Base-by-base conservation (phyloP, 2,113 vertebrate species). In the Hippocampus mohnikei region DNA sequence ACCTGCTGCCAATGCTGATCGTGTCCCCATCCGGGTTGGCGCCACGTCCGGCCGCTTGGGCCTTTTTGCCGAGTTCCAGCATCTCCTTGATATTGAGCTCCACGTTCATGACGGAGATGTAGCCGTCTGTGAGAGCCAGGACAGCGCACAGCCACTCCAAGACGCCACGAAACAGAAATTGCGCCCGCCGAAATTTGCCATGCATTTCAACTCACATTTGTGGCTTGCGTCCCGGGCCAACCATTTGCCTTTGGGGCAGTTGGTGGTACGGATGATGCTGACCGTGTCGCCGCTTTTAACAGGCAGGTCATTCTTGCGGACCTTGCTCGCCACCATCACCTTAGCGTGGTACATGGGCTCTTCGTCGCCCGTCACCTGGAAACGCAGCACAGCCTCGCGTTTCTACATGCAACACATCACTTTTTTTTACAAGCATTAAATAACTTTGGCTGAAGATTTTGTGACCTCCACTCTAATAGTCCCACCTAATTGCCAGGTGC, bases 181-280 rank as follows among this genome's bases (percentile, higher is more conserved):
- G 20, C 3, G 1, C 9, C 10, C 18, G 29, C 18, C 0, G 21
- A n/a, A 5, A 40, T 5, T 11, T 63, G 20, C 20, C 13, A 37
- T 42, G 10, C 11, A 11, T 23, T n/a, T 37, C 0, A 76, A 91
- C 95, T 94, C 88, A 98, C 95, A 88, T 52, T 88, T 89, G 73
- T 89, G 80, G 62, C 72, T 70, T 66, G 71, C 2, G 20, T 84
- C 89, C 63, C 90, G 88, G 37, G 91, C 90, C 75, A 93, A 82
- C 88, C 91, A 90, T 70, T 75, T 84, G 50, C 88, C 93, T 66
- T 88, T 79, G 8, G 91, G 91, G 71, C 78, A 88, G 21, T 75
- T 84, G 66, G 85, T 88, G 67, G 76, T 89, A 15, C 88, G 92
- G 77, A 90, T 90, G 67, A 91, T 82, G 15, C 85, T 72, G 67